Evolutionary conservation across 2,888 invertebrate genomes (phyloP).

Genomic region (Drosophila maculinotata): DNA sequence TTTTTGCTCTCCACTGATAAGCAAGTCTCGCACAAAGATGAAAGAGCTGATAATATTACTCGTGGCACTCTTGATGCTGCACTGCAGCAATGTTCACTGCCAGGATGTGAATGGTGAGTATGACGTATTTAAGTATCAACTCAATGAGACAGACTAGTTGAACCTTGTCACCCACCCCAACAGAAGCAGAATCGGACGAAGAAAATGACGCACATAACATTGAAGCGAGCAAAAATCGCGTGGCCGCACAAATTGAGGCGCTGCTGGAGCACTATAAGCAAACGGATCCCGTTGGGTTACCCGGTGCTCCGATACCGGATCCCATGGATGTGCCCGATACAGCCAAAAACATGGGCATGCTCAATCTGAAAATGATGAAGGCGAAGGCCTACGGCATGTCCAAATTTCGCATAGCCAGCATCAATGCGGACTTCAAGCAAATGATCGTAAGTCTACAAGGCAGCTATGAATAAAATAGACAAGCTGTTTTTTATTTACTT

Average conservation of each 20-base stretch:
- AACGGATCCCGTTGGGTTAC: slow-evolving; percentile 92
- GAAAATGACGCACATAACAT: slow-evolving; percentile 77
- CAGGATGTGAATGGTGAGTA: slow-evolving; percentile 62
- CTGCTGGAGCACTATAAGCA: slow-evolving; percentile 93
- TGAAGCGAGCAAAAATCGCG: slow-evolving; percentile 87
- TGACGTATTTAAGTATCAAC: not conserved
- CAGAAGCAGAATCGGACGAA: slow-evolving; percentile 21
- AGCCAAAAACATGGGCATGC: slow-evolving; percentile 89
- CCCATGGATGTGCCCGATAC: slow-evolving; percentile 92
- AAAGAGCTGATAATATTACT: slow-evolving; percentile 56
- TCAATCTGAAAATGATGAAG: slow-evolving; percentile 90
- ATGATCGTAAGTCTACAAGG: slow-evolving; percentile 88
- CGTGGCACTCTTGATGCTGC: slow-evolving; percentile 40
- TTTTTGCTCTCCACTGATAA: slow-evolving; percentile 56
- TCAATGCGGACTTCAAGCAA: slow-evolving; percentile 90
- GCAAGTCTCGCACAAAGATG: slow-evolving; percentile 50
- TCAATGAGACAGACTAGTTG: slow-evolving; percentile 8
- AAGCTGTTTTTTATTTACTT: too few species aligned
- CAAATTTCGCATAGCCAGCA: slow-evolving; percentile 90
- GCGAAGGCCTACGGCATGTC: slow-evolving; percentile 91
- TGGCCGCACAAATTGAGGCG: slow-evolving; percentile 90
- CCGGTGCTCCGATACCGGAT: slow-evolving; percentile 91
- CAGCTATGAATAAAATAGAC: too few species aligned
- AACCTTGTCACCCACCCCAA: slow-evolving; percentile 40
- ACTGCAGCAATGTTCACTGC: slow-evolving; percentile 11